A percentile compares a stretch with the other conserved stretches of the same genome.
phyloP scores from a whole-genome alignment of 2,113 vertebrate genomes.

The Piaya cayana region DNA sequence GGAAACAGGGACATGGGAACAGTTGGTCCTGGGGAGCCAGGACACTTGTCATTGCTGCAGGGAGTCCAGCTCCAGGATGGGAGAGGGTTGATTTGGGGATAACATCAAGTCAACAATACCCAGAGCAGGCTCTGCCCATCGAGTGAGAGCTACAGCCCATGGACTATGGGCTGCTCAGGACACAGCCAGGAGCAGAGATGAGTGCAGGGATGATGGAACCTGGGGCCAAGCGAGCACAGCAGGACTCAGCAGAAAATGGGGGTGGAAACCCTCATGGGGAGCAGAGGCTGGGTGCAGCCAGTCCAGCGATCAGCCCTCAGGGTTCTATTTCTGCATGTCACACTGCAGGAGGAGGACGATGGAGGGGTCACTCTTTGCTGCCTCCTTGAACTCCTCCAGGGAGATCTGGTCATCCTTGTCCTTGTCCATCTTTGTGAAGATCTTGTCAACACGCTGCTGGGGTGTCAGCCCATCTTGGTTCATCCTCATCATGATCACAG shows the following conservation, averaged over 20 bases:
- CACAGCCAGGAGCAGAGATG: fast-evolving
- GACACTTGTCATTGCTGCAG: background rate
- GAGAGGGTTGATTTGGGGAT: background rate
- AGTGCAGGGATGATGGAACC: background rate
- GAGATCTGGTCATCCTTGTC: constrained; percentile 97
- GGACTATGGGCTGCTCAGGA: background rate
- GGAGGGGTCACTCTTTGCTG: constrained; percentile 94
- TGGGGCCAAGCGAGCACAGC: fast-evolving
- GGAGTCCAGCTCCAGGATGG: background rate
- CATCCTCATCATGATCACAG: constrained; percentile 99
- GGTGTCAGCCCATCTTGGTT: constrained; percentile 96
- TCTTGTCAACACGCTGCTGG: constrained; percentile 97
- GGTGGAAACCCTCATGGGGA: background rate
- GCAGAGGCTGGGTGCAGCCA: constrained; percentile 12
- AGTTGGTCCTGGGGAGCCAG: background rate
- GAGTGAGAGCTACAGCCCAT: background rate
- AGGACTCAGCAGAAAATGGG: background rate
- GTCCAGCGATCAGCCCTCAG: background rate
- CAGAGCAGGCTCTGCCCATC: background rate
- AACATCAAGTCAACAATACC: background rate
- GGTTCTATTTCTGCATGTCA: constrained; percentile 94
- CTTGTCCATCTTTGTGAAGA: constrained; percentile 99
- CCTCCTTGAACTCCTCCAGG: constrained; percentile 98
- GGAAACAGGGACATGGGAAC: background rate
- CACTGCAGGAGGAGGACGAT: constrained; percentile 96